Percentiles rank a stretch among this genome's conserved stretches.
Evolutionary conservation across 2,888 invertebrate genomes (phyloP).

Genomic region (Lingula anatina): DNA sequence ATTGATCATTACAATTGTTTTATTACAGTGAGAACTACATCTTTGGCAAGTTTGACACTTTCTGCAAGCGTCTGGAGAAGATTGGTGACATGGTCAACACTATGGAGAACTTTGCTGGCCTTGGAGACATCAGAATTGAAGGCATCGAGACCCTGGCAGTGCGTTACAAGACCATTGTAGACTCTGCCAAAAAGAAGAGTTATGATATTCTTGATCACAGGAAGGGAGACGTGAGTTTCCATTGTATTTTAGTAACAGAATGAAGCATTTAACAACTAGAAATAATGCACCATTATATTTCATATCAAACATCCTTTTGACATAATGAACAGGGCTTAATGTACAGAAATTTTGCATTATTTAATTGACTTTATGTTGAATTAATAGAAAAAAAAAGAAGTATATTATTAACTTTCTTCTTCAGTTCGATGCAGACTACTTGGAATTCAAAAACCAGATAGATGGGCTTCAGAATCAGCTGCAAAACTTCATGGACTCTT

Average conservation of each 20-base stretch:
- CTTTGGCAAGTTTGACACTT: slow-evolving; percentile 93
- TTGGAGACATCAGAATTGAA: slow-evolving; percentile 64
- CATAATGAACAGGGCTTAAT: no score
- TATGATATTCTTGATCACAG: slow-evolving; percentile 91
- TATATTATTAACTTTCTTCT: no score
- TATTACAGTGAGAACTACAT: slow-evolving; percentile 83
- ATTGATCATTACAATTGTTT: no score
- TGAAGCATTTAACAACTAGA: no score
- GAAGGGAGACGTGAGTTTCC: slow-evolving; percentile 64
- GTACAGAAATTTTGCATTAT: no score
- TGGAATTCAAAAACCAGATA: slow-evolving; percentile 72
- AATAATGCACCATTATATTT: no score
- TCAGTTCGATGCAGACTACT: slow-evolving; percentile 79
- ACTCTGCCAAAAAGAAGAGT: slow-evolving; percentile 74
- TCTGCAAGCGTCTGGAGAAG: slow-evolving; percentile 81
- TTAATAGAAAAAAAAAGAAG: no score
- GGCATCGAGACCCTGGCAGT: slow-evolving; percentile 62
- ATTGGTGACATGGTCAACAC: slow-evolving; percentile 85
- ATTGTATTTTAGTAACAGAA: no score
- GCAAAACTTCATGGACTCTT: slow-evolving; percentile 64
- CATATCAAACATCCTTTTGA: no score
- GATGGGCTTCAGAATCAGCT: slow-evolving; percentile 55
- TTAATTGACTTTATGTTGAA: no score
- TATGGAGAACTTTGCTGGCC: slow-evolving; percentile 75
- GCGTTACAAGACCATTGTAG: slow-evolving; percentile 78